Evolutionary conservation across 1,140 invertebrate species (phyloP).

Genomic region (Drosophila guanche): DNA sequence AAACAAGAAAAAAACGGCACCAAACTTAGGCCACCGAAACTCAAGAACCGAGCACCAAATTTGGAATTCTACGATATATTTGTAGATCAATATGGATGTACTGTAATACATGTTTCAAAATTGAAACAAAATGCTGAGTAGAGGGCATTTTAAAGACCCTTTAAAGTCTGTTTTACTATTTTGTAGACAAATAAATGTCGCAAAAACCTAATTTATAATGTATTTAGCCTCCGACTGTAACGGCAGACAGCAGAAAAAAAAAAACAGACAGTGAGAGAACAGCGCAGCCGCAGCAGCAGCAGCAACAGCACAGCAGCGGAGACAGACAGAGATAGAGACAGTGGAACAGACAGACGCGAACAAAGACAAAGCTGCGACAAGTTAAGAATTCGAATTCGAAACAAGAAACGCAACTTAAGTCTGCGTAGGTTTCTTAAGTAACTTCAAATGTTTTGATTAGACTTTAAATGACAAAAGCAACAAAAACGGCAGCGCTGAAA

Average conservation of each 20-base stretch:
- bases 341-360: constrained; percentile 3
- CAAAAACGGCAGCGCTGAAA: constrained; percentile 20
- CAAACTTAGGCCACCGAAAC: constrained; percentile 9
- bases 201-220: constrained; percentile 52
- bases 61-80: constrained; percentile 10
- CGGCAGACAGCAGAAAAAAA: constrained; percentile 1
- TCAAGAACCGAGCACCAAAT: constrained; percentile 26
- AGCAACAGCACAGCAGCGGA: background rate
- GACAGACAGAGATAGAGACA: constrained; percentile 7
- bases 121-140: too few relatives aligned
- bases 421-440: constrained; percentile 80
- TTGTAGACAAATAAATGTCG: constrained; percentile 22
- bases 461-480: constrained; percentile 75
- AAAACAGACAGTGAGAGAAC: constrained; percentile 3
- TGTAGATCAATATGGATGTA: too few relatives aligned
- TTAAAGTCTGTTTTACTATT: too few relatives aligned
- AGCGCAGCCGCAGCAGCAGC: background rate
- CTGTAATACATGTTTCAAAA: too few relatives aligned
- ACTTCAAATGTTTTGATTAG: constrained; percentile 81
- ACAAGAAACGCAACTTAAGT: constrained; percentile 80
- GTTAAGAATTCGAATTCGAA: constrained; percentile 67
- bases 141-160: too few relatives aligned
- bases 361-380: constrained; percentile 59
- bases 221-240: constrained; percentile 37
- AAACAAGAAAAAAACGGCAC: constrained; percentile 12